Base-by-base conservation (phyloP, 2,888 invertebrate genomes). In the Chrysodeixis includens region DNA sequence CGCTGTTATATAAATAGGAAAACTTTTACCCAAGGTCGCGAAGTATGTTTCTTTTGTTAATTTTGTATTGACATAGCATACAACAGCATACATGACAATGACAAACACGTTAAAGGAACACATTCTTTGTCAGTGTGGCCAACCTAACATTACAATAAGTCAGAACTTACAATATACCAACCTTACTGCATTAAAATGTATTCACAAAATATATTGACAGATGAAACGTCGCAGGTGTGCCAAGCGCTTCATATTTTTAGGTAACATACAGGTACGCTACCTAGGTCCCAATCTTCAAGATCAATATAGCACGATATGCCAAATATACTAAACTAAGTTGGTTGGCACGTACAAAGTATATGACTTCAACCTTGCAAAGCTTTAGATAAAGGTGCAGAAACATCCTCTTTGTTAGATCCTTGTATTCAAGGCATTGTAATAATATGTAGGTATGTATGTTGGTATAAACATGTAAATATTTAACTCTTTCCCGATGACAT, bases 401-500 rank as follows among this genome's bases (percentile, higher is more conserved):
- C 56, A 46, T 55, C 46, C 51, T 57, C 49, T 63, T 64, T 35
- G 52, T 62, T 68, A 56, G 52, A 62, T 22, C 44, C 62, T 32
- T 56, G 56, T 55, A 56, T 22, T 65, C 65, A 62, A 14, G 62
- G 62, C 55, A 62, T 35, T 32, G 44, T 67, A 67, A 74, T 62
- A 57, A 59, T 70, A 74, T 62, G 26, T 26, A 26, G 6, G 26
- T 26, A 26, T 26, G 26, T 68, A 71, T 57, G 63, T 63, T 63
- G 53, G 54, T 68, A 61, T 62, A 64, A 69, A 64, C 57, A 67
- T 68, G 77, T 79, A 81, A 79, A 82, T 79, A 78, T 79, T 78
- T 78, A 78, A 81, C 76, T 81, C 75, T 73, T 76, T 81, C 78
- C 69, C 75, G 74, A 81, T 82, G 79, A 78, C 76, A 75, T 73